A percentile compares a stretch with the other conserved stretches of the same genome.
phyloP scores from a whole-genome alignment of 2,888 invertebrate species.

The Eudasyphora cyanicolor region DNA sequence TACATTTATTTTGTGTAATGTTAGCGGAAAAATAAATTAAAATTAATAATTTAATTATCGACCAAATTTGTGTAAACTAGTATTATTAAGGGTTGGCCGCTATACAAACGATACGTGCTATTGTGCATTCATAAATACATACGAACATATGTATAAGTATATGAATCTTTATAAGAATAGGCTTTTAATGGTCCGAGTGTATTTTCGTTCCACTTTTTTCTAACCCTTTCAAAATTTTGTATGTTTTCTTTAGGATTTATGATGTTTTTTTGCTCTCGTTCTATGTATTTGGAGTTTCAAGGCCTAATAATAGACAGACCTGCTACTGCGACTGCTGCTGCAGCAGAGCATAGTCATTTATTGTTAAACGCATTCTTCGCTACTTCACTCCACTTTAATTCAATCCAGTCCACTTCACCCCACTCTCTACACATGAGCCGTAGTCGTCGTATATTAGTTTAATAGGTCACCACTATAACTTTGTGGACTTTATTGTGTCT shows the following conservation, averaged over 20 bases:
- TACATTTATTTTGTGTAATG: too few species aligned
- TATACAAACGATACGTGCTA: too few species aligned
- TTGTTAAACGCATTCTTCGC: neutral
- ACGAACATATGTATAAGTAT: slow-evolving; percentile 49
- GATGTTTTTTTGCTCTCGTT: neutral
- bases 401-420: neutral
- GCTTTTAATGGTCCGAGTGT: neutral
- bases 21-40: too few species aligned
- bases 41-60: too few species aligned
- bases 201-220: neutral
- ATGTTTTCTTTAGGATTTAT: neutral
- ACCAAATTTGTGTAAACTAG: too few species aligned
- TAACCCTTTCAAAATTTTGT: neutral
- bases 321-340: slow-evolving; percentile 15
- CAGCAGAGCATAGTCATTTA: slow-evolving; percentile 2
- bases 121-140: slow-evolving; percentile 24
- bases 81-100: too few species aligned
- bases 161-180: slow-evolving; percentile 53
- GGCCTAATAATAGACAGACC: slow-evolving; percentile 56
- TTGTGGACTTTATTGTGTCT: slow-evolving; percentile 26
- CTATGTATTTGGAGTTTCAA: slow-evolving; percentile 42
- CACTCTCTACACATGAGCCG: too few species aligned
- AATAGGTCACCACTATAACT: slow-evolving; percentile 58
- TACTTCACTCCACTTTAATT: neutral
- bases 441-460: slow-evolving; percentile 59